Evolutionary conservation across 2,888 invertebrate species (phyloP), one percentile per base, ranked within the genome.

Genomic region (Julus scanicus): DNA sequence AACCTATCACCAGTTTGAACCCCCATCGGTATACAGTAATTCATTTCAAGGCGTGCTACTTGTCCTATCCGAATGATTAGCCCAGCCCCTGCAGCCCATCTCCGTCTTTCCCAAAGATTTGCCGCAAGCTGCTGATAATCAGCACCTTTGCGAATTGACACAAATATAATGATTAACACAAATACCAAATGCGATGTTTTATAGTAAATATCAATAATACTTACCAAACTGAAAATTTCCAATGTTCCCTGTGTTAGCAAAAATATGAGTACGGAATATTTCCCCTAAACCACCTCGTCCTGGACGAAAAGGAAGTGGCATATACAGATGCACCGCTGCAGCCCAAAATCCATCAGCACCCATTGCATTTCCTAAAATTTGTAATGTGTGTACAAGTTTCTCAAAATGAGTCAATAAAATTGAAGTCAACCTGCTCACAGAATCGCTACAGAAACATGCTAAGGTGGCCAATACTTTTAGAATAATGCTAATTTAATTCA

Each of bases 31-130:
- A 96, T 93, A 92, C 97, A 96, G 93, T 99, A 98, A 94, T 99
- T 99, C 88, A 99, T 94, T 94, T 99, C 99, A 88, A 99, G 94
- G 89, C 98, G 94, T n/a, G 98, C 98, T 89, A 95, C 93, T 90
- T 96, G 94, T 90, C 95, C 97, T 89, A 99, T 93, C 89, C 96
- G 94, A 91, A 98, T 93, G 17, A 96, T 97, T 88, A 98, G 92
- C 20, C 98, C 99, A 88, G 95, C 92, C 53, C 99, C 99, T 90
- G 94, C 94, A 3, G 98, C 94, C 91, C 95, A 94, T 89, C 99
- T 91, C 84, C 92, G 90, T 40, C 91, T 90, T 13, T 91, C 91
- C 83, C 91, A 88, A 87, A 93, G 89, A 8, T 90, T 90, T 84
- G 91, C 90, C 9, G 91, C 87, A 89, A 92, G 92, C 84, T 92